Base-by-base conservation (phyloP, 2,888 invertebrate species). In the Drosophila incognita region DNA sequence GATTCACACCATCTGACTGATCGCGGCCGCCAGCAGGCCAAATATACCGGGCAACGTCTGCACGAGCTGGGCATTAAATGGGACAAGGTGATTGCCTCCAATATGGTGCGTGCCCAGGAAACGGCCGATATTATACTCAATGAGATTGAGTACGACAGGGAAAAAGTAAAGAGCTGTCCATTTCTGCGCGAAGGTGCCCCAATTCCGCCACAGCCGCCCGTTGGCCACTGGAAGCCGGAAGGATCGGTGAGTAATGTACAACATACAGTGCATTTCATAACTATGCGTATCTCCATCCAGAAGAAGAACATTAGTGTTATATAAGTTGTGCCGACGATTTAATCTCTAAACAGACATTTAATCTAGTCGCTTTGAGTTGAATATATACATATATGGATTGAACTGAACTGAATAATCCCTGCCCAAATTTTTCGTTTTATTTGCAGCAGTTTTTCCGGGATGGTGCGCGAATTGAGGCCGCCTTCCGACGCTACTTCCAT, bases 401-500 rank as follows among this genome's bases (percentile, higher is more conserved):
- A 57, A 21, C 10, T 2, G 15, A 6, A 33, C 4, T 27, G 10
- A 38, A 29, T 40, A 51, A 42, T 33, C 38, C 36, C 29, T 63
- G 58, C 51, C 11, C n/a, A 42, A 42, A 31, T 31, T 57, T 7
- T 24, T 66, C 36, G n/a, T 31, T 60, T 72, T 67, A 40, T 67
- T 79, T 88, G 87, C 94, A 97, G 97, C 96, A 98, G 97, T 98
- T 97, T 94, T 97, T 95, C 93, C 95, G 96, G 93, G 98, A 99
- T 93, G 97, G 98, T 24, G 96, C 98, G 0, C 95, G 99, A 76
- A 99, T 99, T 85, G 99, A 99, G 93, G 98, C 98, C 1, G 99
- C 97, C 0, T 99, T 99, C 93, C 94, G 99, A 56, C 96, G 97
- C 83, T 97, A 98, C 93, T 97, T 99, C 93, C 96, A 99, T 93